Evolutionary conservation across 2,797 vertebrate genomes (phyloP).

Genomic region (Heterohyrax brucei): DNA sequence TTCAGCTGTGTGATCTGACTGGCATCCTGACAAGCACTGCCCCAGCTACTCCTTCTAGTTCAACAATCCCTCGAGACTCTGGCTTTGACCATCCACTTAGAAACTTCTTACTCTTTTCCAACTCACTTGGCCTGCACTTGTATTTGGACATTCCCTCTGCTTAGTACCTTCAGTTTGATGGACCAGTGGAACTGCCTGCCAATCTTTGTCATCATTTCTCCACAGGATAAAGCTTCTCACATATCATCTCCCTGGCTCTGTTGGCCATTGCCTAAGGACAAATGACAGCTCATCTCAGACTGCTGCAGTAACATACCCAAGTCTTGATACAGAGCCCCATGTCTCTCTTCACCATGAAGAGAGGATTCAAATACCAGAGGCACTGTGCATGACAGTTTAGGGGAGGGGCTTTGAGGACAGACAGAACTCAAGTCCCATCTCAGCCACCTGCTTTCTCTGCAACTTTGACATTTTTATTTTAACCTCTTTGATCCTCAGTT

Average conservation of each 20-base stretch:
- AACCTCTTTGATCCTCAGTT: not conserved
- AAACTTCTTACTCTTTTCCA: constrained; percentile 42
- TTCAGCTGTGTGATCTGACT: constrained; percentile 14
- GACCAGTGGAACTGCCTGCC: not conserved
- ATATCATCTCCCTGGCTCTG: not conserved
- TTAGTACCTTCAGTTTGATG: not conserved
- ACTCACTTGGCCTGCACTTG: not conserved
- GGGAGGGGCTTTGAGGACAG: not conserved
- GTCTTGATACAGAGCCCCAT: not conserved
- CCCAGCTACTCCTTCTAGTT: constrained; percentile 1
- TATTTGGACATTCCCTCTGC: not conserved
- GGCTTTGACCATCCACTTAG: not conserved
- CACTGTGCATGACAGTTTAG: not conserved
- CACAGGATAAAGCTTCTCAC: not conserved
- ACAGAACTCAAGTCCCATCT: not conserved
- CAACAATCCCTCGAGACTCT: not conserved
- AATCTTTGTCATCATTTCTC: constrained; percentile 20
- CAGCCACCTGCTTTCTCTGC: not conserved
- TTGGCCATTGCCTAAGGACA: not conserved
- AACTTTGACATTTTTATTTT: constrained; percentile 28
- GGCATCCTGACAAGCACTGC: not conserved
- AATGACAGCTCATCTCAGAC: not conserved
- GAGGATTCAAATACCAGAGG: not conserved
- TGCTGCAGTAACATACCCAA: not conserved
- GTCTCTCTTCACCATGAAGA: not conserved